Evolutionary conservation across 2,797 vertebrate species (phyloP).

Genomic region (Hydrocynus forskahlii): DNA sequence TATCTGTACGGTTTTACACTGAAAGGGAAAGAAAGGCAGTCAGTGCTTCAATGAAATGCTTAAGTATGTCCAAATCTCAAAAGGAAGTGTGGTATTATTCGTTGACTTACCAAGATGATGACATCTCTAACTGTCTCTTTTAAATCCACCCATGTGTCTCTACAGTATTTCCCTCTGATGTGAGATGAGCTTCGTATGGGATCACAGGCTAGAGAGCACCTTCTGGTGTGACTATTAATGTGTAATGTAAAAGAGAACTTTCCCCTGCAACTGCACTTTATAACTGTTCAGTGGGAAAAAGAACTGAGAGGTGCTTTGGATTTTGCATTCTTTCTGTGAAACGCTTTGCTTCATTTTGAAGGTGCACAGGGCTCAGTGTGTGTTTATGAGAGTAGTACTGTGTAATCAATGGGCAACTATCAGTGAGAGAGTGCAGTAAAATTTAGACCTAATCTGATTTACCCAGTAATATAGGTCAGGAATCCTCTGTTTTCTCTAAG

Average conservation of each 20-base stretch:
- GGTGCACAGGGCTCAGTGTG: background rate
- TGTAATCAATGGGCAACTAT: background rate
- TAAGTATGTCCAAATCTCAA: background rate
- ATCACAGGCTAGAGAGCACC: background rate
- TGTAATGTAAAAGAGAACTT: background rate
- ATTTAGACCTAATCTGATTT: slow-evolving; percentile 33
- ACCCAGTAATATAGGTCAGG: background rate
- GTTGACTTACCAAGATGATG: background rate
- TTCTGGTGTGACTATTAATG: background rate
- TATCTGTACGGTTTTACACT: background rate
- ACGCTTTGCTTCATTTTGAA: background rate
- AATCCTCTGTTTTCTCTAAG: background rate
- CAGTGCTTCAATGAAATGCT: background rate
- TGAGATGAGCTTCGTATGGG: background rate
- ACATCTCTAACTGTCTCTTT: slow-evolving; percentile 12
- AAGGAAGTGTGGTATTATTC: slow-evolving; percentile 17
- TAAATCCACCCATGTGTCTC: background rate
- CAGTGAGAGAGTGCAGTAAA: slow-evolving; percentile 1
- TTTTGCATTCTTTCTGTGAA: background rate
- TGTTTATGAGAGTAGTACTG: background rate
- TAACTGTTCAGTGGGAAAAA: background rate
- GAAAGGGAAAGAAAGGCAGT: background rate
- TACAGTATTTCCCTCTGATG: background rate
- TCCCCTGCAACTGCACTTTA: background rate
- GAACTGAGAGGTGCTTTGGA: background rate